These are phyloP conservation scores for Xenopus tropicalis DNA, from an alignment of 2,113 vertebrate genomes.

Conservation along the genomic window UCB_Xtro_10.0 CM004448.2:15428001-15428500, in stretches of 20 bases:
- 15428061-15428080: slow-evolving; percentile 40
- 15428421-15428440: neutral
- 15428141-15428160: neutral
- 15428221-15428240: slow-evolving; percentile 61
- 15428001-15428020: neutral
- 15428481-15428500: neutral
- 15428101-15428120: slow-evolving; percentile 21
- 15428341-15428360: neutral
- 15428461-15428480: neutral
- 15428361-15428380: neutral
- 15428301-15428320: neutral
- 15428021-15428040: neutral
- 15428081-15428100: slow-evolving; percentile 56
- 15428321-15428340: neutral
- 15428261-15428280: slow-evolving; percentile 54
- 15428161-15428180: neutral
- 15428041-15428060: slow-evolving; percentile 33
- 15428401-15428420: neutral
- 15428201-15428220: slow-evolving; percentile 28
- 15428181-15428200: neutral
- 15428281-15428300: slow-evolving; percentile 14
- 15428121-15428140: neutral
- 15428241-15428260: slow-evolving; percentile 61
- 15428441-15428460: neutral
- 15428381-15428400: neutral